phyloP scores from a whole-genome alignment of 2,113 vertebrate genomes.

The Neomonachus schauinslandi region DNA sequence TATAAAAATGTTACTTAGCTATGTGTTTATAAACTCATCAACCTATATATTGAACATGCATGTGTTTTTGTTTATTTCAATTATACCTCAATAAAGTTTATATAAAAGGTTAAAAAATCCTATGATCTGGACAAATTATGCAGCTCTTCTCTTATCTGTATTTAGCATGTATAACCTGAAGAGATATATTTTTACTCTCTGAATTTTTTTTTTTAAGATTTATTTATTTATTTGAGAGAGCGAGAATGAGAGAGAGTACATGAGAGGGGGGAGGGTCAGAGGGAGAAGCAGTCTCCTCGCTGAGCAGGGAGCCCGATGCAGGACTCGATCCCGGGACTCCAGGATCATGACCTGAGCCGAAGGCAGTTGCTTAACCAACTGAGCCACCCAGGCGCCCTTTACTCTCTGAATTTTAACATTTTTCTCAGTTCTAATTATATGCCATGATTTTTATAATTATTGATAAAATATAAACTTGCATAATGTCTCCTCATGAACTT shows the following conservation, averaged over 20 bases:
- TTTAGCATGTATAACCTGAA: slow-evolving; percentile 2
- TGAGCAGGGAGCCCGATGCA: no score
- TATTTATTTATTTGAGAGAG: no score
- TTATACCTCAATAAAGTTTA: neutral
- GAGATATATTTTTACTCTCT: neutral
- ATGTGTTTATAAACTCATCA: neutral
- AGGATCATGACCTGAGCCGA: no score
- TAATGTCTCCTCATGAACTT: neutral
- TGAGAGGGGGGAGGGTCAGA: no score
- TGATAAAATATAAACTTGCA: neutral
- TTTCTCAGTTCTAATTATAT: slow-evolving; percentile 17
- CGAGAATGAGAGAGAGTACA: no score
- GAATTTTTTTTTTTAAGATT: neutral
- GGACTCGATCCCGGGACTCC: no score
- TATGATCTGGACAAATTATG: neutral
- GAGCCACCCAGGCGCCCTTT: neutral
- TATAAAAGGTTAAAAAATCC: neutral
- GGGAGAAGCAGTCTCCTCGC: no score
- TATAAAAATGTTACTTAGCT: neutral
- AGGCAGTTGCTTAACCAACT: no score
- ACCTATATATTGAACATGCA: neutral
- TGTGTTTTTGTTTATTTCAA: neutral
- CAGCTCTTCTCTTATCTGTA: neutral
- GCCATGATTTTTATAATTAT: neutral
- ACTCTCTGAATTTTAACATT: neutral